A percentile compares a stretch with the other conserved stretches of the same genome.
Evolutionary conservation across 1,140 invertebrate species (phyloP).

Genomic region (Vollenhovia emeryi): DNA sequence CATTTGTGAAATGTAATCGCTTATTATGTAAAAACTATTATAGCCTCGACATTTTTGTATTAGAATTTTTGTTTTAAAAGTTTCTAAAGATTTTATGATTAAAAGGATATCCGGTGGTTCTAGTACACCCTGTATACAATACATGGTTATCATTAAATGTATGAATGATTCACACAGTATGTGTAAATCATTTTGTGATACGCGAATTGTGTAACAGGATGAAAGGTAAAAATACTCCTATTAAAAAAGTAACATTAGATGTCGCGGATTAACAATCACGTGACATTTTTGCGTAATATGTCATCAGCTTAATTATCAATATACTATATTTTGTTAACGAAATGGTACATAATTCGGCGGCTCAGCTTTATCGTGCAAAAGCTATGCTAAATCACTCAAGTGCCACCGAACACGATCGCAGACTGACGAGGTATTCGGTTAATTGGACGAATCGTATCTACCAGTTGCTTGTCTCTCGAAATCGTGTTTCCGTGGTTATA

Average conservation of each 20-base stretch:
- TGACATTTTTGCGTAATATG: neutral
- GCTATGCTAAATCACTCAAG: conserved; percentile 46
- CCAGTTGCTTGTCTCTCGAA: conserved; percentile 52
- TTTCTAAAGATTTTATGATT: too few relatives aligned
- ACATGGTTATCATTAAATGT: too few relatives aligned
- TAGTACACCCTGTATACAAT: too few relatives aligned
- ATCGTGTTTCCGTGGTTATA: conserved; percentile 36
- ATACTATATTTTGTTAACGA: neutral
- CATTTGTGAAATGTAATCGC: too few relatives aligned
- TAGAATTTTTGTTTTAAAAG: too few relatives aligned
- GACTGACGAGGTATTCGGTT: conserved; percentile 46
- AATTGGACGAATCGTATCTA: conserved; percentile 52
- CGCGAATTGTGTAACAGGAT: neutral
- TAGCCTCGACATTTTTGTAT: too few relatives aligned
- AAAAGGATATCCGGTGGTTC: too few relatives aligned
- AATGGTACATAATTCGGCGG: neutral
- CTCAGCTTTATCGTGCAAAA: conserved; percentile 13
- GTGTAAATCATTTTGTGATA: too few relatives aligned
- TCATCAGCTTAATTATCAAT: neutral
- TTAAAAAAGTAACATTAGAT: neutral
- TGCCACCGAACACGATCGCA: conserved; percentile 44
- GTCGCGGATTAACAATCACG: neutral
- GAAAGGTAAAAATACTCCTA: neutral
- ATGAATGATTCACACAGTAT: too few relatives aligned
- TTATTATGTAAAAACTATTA: too few relatives aligned